A percentile compares a stretch with the other conserved stretches of the same genome.
Conservation (phyloP, 1,140 invertebrate genomes). For the Zaprionus taronus region DNA sequence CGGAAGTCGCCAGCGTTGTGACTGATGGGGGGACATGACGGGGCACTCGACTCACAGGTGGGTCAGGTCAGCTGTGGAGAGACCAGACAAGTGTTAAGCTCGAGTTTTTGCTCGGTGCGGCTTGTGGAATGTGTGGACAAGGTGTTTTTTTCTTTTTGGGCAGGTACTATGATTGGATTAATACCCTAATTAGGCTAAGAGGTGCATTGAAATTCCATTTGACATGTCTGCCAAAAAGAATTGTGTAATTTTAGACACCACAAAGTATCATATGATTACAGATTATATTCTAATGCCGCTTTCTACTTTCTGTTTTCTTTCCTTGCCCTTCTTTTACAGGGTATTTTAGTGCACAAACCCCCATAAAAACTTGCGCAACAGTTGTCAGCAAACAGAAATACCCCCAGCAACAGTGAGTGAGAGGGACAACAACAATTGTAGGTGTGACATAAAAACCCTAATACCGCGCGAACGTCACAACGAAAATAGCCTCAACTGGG, state of each 20-base stretch:
- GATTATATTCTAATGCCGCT: not conserved
- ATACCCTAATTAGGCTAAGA: constrained; percentile 5
- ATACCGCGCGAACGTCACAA: constrained; percentile 47
- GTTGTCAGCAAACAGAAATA: constrained; percentile 16
- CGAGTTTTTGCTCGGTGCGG: not conserved
- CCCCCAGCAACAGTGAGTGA: not conserved
- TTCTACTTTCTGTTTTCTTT: not conserved
- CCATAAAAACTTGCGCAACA: constrained; percentile 20
- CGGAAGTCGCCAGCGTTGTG: constrained; percentile 61
- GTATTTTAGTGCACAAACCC: not conserved
- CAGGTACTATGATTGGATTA: constrained; percentile 19
- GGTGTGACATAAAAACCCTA: constrained; percentile 75
- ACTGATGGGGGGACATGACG: constrained; percentile 2
- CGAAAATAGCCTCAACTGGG: constrained; percentile 22
- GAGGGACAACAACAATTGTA: constrained; percentile 45
- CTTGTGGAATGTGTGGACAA: constrained; percentile 1
- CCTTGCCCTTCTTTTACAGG: not conserved
- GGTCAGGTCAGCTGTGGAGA: constrained; percentile 28
- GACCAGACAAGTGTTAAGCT: constrained; percentile 59
- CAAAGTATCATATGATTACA: not conserved
- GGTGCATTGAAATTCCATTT: not conserved
- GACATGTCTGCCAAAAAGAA: not conserved
- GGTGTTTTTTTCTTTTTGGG: not conserved
- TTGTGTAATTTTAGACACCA: not conserved
- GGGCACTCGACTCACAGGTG: not conserved